phyloP scores from a whole-genome alignment of 2,113 vertebrate genomes.

The Psilopsiagon aurifrons region DNA sequence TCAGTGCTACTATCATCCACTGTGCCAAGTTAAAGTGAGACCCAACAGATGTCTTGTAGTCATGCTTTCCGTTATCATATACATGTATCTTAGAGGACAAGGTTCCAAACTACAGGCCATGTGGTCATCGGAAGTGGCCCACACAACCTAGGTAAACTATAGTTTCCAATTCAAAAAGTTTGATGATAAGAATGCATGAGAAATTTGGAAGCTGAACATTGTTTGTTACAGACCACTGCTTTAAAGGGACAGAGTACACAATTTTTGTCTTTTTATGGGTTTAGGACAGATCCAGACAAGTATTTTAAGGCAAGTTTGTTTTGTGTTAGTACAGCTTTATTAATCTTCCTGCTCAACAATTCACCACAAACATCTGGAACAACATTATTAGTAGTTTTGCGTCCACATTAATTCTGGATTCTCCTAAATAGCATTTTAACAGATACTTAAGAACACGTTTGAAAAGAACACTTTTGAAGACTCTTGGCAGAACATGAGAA shows the following conservation, averaged over 20 bases:
- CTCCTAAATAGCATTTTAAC: conserved; percentile 36
- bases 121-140: neutral
- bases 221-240: neutral
- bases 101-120: neutral
- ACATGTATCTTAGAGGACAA: neutral
- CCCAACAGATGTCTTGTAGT: neutral
- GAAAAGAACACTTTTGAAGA: conserved; percentile 40
- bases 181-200: neutral
- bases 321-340: conserved; percentile 35
- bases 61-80: neutral
- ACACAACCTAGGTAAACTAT: neutral
- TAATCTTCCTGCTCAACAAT: conserved; percentile 23
- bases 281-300: conserved; percentile 7
- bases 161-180: neutral
- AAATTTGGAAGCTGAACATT: neutral
- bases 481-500: conserved; percentile 55
- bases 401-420: neutral
- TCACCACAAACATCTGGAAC: conserved; percentile 28
- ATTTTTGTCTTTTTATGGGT: neutral
- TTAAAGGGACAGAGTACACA: neutral
- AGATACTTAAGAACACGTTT: conserved; percentile 22
- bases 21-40: neutral
- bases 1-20: neutral
- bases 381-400: conserved; percentile 30
- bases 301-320: neutral